Evolutionary conservation across 2,113 vertebrate species (phyloP), one percentile per base, ranked within the genome.

Genomic region (Phalacrocorax brasilianus): DNA sequence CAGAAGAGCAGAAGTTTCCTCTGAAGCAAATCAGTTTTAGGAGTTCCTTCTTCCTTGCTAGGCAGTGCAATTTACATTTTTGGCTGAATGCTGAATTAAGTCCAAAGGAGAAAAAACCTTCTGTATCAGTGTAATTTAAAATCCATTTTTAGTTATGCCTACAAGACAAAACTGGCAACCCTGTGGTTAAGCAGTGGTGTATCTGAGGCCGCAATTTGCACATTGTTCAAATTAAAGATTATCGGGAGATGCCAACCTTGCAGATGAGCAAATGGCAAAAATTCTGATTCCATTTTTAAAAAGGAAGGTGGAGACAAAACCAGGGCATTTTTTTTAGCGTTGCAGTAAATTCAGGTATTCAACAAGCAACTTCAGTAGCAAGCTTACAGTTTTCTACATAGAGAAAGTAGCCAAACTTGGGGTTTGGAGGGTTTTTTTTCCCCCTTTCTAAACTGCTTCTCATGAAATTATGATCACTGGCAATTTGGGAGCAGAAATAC

Each of bases 401-500:
- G 21, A 62, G 17, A 78, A 86, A 55, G 14, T 30, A 71, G 52
- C 11, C 61, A 87, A 4, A 21, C n/a, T 61, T n/a, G 20, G 24
- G 11, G 23, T 61, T 59, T 42, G 33, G 33, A 14, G 5, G 11
- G 21, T 26, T 88, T 32, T 61, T n/a, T 17, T 63, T 42, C 22
- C 5, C 3, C 8, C 24, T 70, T 71, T 65, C n/a, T 87, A 71
- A 85, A 49, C 7, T 71, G 27, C 32, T 50, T 78, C 52, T 85
- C 21, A 28, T 86, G 45, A 91, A 93, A 75, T 88, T 91, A 88
- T 11, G 49, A 91, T 87, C 38, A 17, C 67, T 80, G 79, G 35
- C 61, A 74, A 59, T 72, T 82, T 77, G 58, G 45, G 56, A 90
- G n/a, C 44, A 84, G 63, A 79, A 92, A 74, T 63, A 53, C 63